A percentile compares a stretch with the other conserved stretches of the same genome.
Evolutionary conservation across 2,113 vertebrate species (phyloP).

Genomic region (Notarius lentiginosus): DNA sequence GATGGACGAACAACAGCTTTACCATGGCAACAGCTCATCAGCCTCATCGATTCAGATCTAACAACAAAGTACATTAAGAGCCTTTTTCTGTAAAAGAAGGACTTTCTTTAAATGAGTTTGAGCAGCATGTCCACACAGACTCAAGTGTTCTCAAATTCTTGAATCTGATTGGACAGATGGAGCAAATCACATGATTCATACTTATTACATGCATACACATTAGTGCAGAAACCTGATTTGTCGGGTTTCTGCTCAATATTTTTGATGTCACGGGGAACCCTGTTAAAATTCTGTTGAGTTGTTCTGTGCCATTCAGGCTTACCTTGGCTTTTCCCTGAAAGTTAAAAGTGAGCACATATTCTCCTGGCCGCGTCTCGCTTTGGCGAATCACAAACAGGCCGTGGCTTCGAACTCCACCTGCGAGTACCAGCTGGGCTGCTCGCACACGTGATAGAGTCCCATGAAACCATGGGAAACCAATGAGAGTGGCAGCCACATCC

Average conservation of each 20-base stretch:
- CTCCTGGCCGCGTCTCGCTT: conserved; percentile 91
- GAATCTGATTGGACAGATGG: not conserved
- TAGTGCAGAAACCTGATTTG: not conserved
- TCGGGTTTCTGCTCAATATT: not conserved
- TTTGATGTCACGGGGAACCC: not conserved
- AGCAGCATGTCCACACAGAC: no score
- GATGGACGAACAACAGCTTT: no score
- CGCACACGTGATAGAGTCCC: conserved; percentile 89
- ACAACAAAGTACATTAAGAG: no score
- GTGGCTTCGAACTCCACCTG: conserved; percentile 85
- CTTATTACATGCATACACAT: not conserved
- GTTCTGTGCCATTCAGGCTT: conserved; percentile 34
- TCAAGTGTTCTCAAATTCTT: not conserved
- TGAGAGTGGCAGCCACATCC: conserved; percentile 75
- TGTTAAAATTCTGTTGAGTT: not conserved
- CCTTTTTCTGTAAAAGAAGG: no score
- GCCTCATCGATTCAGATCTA: no score
- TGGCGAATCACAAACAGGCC: conserved; percentile 96
- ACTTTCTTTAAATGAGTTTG: no score
- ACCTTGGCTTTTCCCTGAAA: conserved; percentile 99
- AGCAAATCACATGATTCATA: not conserved
- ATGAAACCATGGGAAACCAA: conserved; percentile 92
- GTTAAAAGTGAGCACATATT: conserved; percentile 98
- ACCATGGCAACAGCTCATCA: no score
- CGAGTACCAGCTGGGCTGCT: conserved; percentile 91